These are phyloP conservation scores for Macrostomum lignano DNA, from an alignment of 1,140 invertebrate genomes.

Conservation along the genomic window DNA sequence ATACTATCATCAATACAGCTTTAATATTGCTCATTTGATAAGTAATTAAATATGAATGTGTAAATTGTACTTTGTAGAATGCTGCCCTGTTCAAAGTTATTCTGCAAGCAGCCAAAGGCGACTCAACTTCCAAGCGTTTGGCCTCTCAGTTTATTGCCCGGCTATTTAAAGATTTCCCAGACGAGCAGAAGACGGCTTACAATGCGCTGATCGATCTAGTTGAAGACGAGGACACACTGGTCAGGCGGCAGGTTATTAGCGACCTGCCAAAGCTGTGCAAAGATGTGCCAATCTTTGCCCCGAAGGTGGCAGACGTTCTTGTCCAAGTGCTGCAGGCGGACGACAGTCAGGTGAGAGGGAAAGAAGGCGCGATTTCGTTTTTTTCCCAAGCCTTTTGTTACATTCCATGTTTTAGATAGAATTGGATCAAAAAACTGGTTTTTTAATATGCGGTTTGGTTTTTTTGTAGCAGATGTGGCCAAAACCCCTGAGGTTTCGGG, in stretches of 20 bases:
- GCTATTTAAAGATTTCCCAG: constrained; percentile 70
- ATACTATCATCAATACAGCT: no score
- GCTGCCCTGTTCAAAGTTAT: no score
- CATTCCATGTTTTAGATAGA: no score
- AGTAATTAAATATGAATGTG: no score
- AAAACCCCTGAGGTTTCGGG: no score
- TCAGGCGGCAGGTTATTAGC: constrained; percentile 66
- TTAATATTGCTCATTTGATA: no score
- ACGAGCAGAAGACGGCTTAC: constrained; percentile 48
- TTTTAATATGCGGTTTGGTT: no score
- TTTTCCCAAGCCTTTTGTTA: no score
- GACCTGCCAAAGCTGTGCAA: constrained; percentile 59
- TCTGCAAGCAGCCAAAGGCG: constrained; percentile 31
- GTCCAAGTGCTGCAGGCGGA: constrained; percentile 52
- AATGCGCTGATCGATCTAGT: constrained; percentile 72
- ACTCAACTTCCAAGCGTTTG: constrained; percentile 55
- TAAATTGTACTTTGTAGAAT: no score
- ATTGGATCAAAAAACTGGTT: no score
- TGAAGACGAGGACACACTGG: constrained; percentile 67
- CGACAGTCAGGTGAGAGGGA: constrained; percentile 31
- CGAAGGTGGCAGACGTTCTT: constrained; percentile 62
- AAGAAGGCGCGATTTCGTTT: no score
- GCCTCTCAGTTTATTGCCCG: constrained; percentile 74
- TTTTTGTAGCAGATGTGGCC: no score
- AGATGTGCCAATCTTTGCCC: constrained; percentile 43